Percentiles rank a stretch among this genome's conserved stretches.
phyloP scores from a whole-genome alignment of 2,113 vertebrate species.

The Microtus pennsylvanicus region DNA sequence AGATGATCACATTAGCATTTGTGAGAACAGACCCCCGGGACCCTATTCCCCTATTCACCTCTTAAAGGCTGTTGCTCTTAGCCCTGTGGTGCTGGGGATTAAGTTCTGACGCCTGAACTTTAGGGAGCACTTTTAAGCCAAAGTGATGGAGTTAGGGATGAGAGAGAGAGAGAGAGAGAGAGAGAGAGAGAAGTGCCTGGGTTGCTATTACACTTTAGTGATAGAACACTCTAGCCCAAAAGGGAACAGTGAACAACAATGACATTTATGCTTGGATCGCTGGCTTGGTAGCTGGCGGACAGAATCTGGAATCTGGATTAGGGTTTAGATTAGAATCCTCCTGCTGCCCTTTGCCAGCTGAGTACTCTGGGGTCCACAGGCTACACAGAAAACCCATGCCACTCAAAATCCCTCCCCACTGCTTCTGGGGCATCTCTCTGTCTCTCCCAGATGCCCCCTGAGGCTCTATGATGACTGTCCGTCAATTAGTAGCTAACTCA shows the following conservation, averaged over 20 bases:
- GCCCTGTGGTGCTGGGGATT: background rate
- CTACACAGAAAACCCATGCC: background rate
- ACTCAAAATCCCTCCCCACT: background rate
- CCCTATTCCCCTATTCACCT: background rate
- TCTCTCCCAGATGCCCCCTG: background rate
- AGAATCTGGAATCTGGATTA: background rate
- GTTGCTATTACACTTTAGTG: background rate
- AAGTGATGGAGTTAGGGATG: no score
- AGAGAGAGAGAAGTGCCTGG: background rate
- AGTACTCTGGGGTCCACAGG: background rate
- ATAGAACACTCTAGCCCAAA: background rate
- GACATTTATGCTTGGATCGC: background rate
- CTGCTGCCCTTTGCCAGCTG: background rate
- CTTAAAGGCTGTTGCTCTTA: background rate
- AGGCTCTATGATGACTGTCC: background rate
- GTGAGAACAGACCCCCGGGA: background rate
- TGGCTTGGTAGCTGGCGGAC: background rate
- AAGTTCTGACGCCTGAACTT: background rate
- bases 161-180: no score
- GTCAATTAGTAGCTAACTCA: background rate
- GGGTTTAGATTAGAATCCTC: background rate
- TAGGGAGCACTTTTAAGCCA: background rate
- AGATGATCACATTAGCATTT: background rate
- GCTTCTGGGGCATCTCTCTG: background rate
- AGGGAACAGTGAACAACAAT: background rate